These are phyloP conservation scores for Chaetodon trifascialis DNA, from an alignment of 2,113 vertebrate genomes.

Conservation along the genomic window DNA sequence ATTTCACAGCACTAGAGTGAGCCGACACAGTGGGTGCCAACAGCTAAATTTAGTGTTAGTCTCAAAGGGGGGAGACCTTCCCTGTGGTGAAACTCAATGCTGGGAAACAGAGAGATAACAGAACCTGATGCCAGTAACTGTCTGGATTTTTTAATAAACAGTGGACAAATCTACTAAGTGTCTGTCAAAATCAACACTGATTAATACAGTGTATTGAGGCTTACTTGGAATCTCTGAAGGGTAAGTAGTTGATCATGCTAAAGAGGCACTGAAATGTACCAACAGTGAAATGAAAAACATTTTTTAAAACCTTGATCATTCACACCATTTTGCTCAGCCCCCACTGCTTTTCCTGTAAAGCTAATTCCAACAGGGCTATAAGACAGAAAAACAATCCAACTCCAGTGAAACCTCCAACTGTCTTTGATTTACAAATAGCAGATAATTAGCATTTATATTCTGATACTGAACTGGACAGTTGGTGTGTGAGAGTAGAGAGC, in stretches of 20 bases:
- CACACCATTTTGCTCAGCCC: neutral
- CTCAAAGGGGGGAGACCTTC: neutral
- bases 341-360: neutral
- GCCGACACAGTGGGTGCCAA: constrained; percentile 16
- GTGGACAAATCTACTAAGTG: neutral
- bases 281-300: neutral
- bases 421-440: constrained; percentile 17
- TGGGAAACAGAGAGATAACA: neutral
- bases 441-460: constrained; percentile 18
- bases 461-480: constrained; percentile 25
- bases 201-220: neutral
- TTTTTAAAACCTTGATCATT: neutral
- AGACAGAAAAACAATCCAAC: neutral
- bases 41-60: constrained; percentile 13
- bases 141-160: constrained; percentile 11
- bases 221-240: neutral
- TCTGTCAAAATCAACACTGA: neutral
- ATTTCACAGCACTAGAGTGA: constrained; percentile 20
- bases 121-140: neutral
- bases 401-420: neutral
- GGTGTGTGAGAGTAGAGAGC: neutral
- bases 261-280: neutral
- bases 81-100: constrained; percentile 1
- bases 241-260: neutral
- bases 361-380: neutral